Conservation (phyloP, 2,113 vertebrate genomes). For the Hippolais icterina region DNA sequence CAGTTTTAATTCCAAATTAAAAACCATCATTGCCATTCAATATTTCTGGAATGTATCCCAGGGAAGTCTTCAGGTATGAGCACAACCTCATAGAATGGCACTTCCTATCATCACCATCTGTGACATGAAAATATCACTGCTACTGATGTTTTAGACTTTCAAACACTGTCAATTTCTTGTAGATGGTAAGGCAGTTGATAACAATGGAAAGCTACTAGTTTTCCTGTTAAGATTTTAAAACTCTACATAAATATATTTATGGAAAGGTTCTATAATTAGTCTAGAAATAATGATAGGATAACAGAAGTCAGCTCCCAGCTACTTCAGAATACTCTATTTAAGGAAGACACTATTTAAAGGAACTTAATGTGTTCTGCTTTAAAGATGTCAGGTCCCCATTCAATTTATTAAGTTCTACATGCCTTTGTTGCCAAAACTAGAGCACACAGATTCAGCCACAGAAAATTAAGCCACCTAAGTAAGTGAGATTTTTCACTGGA, state of each 20-base stretch:
- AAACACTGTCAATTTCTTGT: neutral
- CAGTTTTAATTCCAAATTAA: neutral
- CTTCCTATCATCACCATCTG: neutral
- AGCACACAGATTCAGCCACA: neutral
- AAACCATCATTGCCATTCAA: neutral
- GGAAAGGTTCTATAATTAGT: neutral
- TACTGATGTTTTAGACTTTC: neutral
- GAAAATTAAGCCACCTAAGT: neutral
- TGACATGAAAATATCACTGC: neutral
- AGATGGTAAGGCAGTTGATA: neutral
- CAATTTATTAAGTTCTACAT: neutral
- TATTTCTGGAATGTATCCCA: neutral
- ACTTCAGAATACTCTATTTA: neutral
- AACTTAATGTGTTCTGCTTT: neutral
- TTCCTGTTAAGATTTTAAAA: neutral
- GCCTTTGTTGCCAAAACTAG: neutral
- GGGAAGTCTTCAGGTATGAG: neutral
- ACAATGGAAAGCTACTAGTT: neutral
- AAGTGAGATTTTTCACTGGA: neutral
- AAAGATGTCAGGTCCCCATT: neutral
- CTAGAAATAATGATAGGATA: neutral
- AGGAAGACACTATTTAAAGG: neutral
- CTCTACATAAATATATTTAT: neutral
- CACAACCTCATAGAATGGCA: neutral
- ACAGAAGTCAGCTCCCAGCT: neutral